Evolutionary conservation across 2,113 vertebrate species (phyloP).

Genomic region (Amazona vittata): DNA sequence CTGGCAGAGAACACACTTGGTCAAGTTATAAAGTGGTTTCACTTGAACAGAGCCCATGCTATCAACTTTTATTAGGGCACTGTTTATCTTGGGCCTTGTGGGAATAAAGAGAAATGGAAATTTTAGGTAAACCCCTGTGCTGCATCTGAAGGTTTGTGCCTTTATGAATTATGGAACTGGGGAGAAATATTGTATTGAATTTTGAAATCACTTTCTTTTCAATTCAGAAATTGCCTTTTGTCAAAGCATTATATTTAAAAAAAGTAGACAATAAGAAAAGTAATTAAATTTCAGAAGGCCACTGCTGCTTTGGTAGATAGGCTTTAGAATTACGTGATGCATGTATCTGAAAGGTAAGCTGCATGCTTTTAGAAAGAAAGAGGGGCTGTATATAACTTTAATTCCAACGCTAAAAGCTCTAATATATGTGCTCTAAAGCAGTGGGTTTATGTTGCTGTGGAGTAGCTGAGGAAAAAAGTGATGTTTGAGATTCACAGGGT

Average conservation of each 20-base stretch:
- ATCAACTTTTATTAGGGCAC: slow-evolving; percentile 70
- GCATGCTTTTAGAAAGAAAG: not conserved
- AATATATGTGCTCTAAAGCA: not conserved
- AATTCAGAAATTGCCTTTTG: not conserved
- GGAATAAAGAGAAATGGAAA: slow-evolving; percentile 58
- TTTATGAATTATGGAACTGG: not conserved
- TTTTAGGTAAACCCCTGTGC: slow-evolving; percentile 38
- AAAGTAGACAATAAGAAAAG: not conserved
- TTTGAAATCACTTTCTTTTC: slow-evolving; percentile 20
- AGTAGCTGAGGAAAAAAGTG: not conserved
- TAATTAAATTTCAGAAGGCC: not conserved
- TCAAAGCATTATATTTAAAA: not conserved
- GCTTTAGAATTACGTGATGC: not conserved
- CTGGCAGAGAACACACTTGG: slow-evolving; percentile 65
- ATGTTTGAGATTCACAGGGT: not conserved
- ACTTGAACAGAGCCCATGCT: slow-evolving; percentile 58
- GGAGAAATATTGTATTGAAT: not conserved
- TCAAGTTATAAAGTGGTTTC: slow-evolving; percentile 68
- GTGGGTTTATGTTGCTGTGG: not conserved
- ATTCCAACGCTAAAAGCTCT: not conserved
- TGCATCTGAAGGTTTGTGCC: not conserved
- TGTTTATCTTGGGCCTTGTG: slow-evolving; percentile 68
- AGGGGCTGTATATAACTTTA: not conserved
- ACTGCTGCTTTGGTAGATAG: not conserved
- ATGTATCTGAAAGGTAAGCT: not conserved